These are phyloP conservation scores for Caenorhabditis inopinata DNA, from an alignment of 1,140 invertebrate species.

Conservation along the genomic window DNA sequence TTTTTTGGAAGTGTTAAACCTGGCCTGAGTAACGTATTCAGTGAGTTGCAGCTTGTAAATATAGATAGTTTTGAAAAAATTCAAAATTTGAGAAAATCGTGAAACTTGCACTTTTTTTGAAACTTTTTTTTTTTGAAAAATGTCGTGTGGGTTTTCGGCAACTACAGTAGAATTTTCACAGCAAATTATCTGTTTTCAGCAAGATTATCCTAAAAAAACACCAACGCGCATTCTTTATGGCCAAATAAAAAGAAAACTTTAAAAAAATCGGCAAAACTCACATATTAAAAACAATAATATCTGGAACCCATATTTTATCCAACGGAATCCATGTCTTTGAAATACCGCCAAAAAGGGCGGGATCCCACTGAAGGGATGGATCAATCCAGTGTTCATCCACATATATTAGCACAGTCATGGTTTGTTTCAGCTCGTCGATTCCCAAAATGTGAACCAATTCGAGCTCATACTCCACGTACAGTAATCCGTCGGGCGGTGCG, in stretches of 20 bases:
- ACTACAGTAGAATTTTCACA: too few relatives aligned
- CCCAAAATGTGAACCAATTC: conserved; percentile 61
- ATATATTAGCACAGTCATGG: conserved; percentile 61
- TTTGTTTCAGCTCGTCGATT: conserved; percentile 62
- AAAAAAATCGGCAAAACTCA: conserved; percentile 48
- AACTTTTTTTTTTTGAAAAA: too few relatives aligned
- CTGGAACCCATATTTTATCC: conserved; percentile 63
- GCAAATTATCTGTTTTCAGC: too few relatives aligned
- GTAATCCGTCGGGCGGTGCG: conserved; percentile 57
- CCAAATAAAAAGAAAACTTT: neutral
- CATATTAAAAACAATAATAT: conserved; percentile 67
- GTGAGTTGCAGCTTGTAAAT: too few relatives aligned
- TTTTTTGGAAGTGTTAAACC: too few relatives aligned
- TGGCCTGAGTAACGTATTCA: too few relatives aligned
- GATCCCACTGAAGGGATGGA: conserved; percentile 63
- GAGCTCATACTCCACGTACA: conserved; percentile 58
- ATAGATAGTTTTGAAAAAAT: too few relatives aligned
- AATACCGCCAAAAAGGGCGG: conserved; percentile 59
- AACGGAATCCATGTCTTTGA: conserved; percentile 63
- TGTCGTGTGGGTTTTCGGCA: too few relatives aligned
- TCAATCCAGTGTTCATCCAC: conserved; percentile 64
- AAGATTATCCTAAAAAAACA: too few relatives aligned
- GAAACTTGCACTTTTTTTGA: too few relatives aligned
- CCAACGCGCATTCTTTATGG: too few relatives aligned
- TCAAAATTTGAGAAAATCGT: too few relatives aligned